Evolutionary conservation across 2,888 invertebrate genomes (phyloP).

Genomic region (Acleris emargana): DNA sequence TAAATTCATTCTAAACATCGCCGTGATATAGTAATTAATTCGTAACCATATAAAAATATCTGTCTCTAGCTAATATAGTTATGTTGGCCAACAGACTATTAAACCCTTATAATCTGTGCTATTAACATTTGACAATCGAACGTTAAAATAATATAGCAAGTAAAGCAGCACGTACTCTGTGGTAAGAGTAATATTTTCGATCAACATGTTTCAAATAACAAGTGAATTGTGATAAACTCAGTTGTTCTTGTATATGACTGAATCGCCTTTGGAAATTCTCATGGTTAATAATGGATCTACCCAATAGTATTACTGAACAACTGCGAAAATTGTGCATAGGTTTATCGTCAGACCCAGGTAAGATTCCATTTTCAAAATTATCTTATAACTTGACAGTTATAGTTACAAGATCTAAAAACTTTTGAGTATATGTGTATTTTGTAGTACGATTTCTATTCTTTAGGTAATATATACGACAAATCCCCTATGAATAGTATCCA

Average conservation of each 20-base stretch:
- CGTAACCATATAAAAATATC: no score
- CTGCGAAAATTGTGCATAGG: conserved; percentile 72
- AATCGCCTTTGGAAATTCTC: neutral
- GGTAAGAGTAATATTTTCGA: neutral
- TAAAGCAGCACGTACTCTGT: neutral
- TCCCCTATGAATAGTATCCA: conserved; percentile 59
- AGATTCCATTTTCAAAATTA: conserved; percentile 53
- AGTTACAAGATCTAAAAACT: conserved; percentile 40
- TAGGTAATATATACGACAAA: conserved; percentile 17
- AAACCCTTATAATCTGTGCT: no score
- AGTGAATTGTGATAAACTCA: conserved; percentile 23
- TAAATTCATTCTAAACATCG: no score
- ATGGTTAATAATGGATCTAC: conserved; percentile 53
- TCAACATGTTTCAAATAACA: conserved; percentile 31
- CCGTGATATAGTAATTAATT: no score
- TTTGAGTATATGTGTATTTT: conserved; percentile 35
- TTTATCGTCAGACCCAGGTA: conserved; percentile 75
- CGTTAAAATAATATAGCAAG: no score
- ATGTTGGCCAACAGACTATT: no score
- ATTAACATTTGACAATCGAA: no score
- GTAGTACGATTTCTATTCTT: conserved; percentile 26
- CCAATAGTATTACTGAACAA: conserved; percentile 61
- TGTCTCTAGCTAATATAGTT: no score
- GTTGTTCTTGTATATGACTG: conserved; percentile 2
- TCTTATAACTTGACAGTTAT: conserved; percentile 41